phyloP scores from a whole-genome alignment of 2,888 invertebrate species.

The Lobophora halterata region DNA sequence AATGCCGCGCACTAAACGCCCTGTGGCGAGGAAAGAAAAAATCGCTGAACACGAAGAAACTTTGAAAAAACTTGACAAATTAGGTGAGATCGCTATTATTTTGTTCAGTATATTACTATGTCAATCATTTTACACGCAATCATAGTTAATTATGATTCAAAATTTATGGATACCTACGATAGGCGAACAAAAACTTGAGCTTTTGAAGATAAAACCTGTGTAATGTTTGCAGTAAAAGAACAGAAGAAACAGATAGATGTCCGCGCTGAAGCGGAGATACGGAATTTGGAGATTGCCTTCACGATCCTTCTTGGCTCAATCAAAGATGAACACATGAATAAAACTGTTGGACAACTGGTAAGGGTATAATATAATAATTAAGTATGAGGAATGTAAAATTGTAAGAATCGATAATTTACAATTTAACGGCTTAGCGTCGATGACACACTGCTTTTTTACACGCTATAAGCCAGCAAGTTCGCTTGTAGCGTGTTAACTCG shows the following conservation, averaged over 20 bases:
- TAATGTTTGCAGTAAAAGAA: conserved; percentile 50
- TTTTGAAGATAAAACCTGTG: not conserved
- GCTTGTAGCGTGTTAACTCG: too few relatives aligned
- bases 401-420: too few relatives aligned
- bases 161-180: too few relatives aligned
- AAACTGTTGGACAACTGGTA: conserved; percentile 67
- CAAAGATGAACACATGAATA: conserved; percentile 47
- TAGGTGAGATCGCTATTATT: conserved; percentile 41
- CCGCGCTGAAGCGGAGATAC: conserved; percentile 47
- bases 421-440: too few relatives aligned
- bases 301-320: conserved; percentile 59
- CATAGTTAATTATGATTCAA: too few relatives aligned
- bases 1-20: conserved; percentile 73
- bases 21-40: conserved; percentile 57
- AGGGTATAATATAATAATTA: conserved; percentile 15
- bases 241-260: conserved; percentile 57
- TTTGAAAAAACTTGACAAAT: conserved; percentile 56
- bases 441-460: too few relatives aligned
- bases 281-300: conserved; percentile 60
- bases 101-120: not conserved
- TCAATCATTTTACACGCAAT: not conserved
- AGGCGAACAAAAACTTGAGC: too few relatives aligned
- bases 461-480: too few relatives aligned
- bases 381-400: too few relatives aligned
- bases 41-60: conserved; percentile 48